Evolutionary conservation across 2,113 vertebrate species (phyloP).

Genomic region (Chamaetylas fuelleborni): DNA sequence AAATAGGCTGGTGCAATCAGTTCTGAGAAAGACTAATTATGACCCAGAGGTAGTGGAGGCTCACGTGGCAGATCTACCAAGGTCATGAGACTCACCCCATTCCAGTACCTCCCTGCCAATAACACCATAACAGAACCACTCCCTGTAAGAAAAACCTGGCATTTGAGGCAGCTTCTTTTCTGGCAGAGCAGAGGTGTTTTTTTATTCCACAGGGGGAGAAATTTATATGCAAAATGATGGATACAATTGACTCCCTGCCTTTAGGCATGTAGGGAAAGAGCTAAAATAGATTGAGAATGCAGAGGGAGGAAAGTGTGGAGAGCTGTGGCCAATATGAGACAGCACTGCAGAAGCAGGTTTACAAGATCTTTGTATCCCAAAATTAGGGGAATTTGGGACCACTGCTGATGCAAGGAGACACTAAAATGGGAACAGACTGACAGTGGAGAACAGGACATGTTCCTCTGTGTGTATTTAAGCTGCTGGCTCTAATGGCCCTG

Average conservation of each 20-base stretch:
- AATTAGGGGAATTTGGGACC: not conserved
- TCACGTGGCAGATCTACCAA: not conserved
- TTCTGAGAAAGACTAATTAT: not conserved
- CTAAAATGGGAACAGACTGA: too few relatives aligned
- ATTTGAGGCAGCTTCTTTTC: not conserved
- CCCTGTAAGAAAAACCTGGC: not conserved
- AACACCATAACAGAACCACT: not conserved
- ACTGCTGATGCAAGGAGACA: not conserved
- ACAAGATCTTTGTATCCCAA: not conserved
- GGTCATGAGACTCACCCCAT: not conserved
- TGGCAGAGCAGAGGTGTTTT: not conserved
- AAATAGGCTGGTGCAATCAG: not conserved
- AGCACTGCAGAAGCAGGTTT: not conserved
- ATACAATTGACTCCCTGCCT: not conserved
- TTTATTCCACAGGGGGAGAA: not conserved
- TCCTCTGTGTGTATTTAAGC: not conserved
- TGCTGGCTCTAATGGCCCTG: not conserved
- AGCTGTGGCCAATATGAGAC: not conserved
- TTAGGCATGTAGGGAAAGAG: not conserved
- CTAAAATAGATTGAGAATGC: not conserved
- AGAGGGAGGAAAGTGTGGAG: not conserved
- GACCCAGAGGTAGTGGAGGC: not conserved
- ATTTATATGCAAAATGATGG: not conserved
- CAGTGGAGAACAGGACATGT: accelerated
- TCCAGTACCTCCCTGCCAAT: not conserved